phyloP scores from a whole-genome alignment of 2,113 vertebrate species.

The Microtus ochrogaster region DNA sequence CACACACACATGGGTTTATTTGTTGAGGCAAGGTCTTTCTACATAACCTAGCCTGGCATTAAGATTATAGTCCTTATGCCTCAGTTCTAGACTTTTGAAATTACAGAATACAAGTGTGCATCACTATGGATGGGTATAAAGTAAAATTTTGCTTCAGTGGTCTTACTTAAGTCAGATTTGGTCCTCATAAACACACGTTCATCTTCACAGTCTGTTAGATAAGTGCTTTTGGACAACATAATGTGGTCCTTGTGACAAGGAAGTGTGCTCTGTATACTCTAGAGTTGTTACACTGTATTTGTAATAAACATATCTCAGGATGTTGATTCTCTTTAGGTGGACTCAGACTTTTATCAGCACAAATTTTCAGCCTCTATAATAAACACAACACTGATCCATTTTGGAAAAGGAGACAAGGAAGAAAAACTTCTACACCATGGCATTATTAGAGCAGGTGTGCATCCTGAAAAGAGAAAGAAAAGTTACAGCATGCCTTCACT shows the following conservation, averaged over 20 bases:
- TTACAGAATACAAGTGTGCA: not conserved
- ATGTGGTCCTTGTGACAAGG: not conserved
- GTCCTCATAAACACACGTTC: not conserved
- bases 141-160: not conserved
- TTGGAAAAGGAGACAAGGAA: conserved; percentile 30
- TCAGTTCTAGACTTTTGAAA: not conserved
- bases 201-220: not conserved
- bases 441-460: not conserved
- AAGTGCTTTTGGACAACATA: not conserved
- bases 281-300: not conserved
- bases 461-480: conserved; percentile 66
- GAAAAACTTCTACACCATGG: conserved; percentile 29
- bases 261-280: fast-evolving
- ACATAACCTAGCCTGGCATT: not conserved
- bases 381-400: not conserved
- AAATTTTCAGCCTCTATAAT: not conserved
- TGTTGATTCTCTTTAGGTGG: not conserved
- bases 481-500: not conserved
- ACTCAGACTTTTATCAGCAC: not conserved
- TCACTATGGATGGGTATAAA: not conserved
- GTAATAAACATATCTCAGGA: not conserved
- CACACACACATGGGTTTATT: not conserved
- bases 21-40: not conserved
- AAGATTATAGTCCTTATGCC: not conserved
- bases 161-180: not conserved